Base-by-base conservation (phyloP, 2,113 vertebrate genomes). In the Xiphias gladius region DNA sequence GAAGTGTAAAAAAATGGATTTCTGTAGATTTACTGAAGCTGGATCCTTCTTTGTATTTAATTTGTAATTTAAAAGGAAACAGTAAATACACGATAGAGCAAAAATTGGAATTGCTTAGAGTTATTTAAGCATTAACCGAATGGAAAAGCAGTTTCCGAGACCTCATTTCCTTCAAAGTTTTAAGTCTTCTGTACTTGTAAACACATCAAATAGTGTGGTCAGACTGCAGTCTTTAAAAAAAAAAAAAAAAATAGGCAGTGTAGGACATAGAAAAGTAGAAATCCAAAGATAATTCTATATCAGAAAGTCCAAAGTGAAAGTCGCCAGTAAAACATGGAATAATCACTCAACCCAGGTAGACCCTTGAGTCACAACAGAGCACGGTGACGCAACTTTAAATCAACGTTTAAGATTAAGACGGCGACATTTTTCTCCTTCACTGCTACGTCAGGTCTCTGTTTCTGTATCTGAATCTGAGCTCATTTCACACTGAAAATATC, bases 11-110 rank as follows among this genome's bases (percentile, higher is more conserved):
- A 70, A 48, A 61, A 78, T 17, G 9, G 16, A 83, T 73, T 64
- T 81, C 10, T 66, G 30, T 64, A 84, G 58, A 70, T 82, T 83
- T 62, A 67, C 35, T 50, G 19, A 59, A 48, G 19, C 63, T 30
- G 43, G 64, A n/a, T 66, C 22, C 16, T 13, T 58, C 57, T 75
- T 74, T 71, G 50, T 52, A 72, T 82, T 73, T 74, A 17, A 69
- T 76, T 62, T 73, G 5, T 39, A 32, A 26, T 24, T 79, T 50
- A 58, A 81, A 83, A 76, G 69, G 48, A 84, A 52, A 7, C 62
- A 65, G 62, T 48, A 57, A 32, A 71, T 9, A 57, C 32, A 17
- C 2, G 11, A 22, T 26, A 5, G 32, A 26, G 20, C 11, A 48
- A 6, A 78, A 55, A 24, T 8, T 22, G 3, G 22, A 11, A 8